phyloP scores from a whole-genome alignment of 23 tunicate genomes.

The Halocynthia roretzi region DNA sequence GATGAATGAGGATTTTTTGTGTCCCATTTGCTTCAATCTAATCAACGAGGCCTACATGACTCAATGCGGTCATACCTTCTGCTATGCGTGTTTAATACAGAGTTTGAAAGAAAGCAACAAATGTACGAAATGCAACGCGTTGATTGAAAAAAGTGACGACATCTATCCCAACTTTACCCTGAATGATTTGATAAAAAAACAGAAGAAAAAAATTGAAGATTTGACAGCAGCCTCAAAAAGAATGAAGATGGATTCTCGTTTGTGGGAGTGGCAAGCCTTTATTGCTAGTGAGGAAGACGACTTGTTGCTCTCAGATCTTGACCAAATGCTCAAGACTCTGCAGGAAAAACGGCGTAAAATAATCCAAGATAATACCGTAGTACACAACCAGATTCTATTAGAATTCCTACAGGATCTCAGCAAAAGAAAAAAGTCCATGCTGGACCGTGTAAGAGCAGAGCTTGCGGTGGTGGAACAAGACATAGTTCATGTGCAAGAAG shows the following conservation, averaged over 20 bases:
- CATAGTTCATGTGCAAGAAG: constrained; percentile 55
- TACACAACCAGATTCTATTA: constrained; percentile 64
- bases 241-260: constrained; percentile 58
- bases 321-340: constrained; percentile 66
- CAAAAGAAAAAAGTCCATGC: constrained; percentile 40
- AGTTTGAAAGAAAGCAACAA: constrained; percentile 59
- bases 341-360: constrained; percentile 58
- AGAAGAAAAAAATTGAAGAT: constrained; percentile 63
- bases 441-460: constrained; percentile 53
- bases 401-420: constrained; percentile 69
- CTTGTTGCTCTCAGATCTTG: constrained; percentile 62
- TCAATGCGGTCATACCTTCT: constrained; percentile 98
- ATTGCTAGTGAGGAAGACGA: constrained; percentile 50
- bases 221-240: constrained; percentile 32
- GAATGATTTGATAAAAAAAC: constrained; percentile 60
- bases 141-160: constrained; percentile 56
- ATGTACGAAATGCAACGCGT: constrained; percentile 67
- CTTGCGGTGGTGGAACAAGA: constrained; percentile 64
- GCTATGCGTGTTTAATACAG: constrained; percentile 48
- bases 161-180: constrained; percentile 80
- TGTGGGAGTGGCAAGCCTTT: constrained; percentile 82
- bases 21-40: constrained; percentile 85
- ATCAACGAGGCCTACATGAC: constrained; percentile 96
- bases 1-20: constrained; percentile 63
- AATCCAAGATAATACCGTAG: constrained; percentile 59